These are phyloP conservation scores for Cercocebus atys DNA, from an alignment of 2,113 vertebrate genomes.

Conservation along the genomic window DNA sequence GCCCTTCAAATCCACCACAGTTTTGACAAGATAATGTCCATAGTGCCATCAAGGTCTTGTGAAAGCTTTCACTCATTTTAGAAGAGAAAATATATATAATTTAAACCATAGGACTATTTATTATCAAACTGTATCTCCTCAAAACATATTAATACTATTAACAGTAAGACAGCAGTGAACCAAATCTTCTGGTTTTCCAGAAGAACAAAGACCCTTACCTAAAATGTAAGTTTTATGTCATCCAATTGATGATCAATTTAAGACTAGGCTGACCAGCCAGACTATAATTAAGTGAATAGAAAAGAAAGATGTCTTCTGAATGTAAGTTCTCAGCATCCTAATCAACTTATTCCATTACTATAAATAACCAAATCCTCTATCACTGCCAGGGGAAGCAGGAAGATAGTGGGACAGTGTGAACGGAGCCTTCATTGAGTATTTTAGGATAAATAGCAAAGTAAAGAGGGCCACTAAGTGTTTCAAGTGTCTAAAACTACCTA, in stretches of 20 bases:
- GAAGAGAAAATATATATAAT: neutral
- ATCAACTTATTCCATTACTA: constrained; percentile 9
- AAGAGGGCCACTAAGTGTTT: neutral
- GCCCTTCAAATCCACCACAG: neutral
- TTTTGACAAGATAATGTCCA: neutral
- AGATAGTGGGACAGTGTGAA: neutral
- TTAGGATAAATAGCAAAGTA: neutral
- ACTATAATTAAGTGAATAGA: constrained; percentile 25
- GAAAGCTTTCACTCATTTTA: constrained; percentile 43
- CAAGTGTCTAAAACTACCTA: neutral
- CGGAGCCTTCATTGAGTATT: neutral
- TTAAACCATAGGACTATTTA: neutral
- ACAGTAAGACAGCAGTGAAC: neutral
- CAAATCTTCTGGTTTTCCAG: neutral
- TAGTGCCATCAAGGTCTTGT: neutral
- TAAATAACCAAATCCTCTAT: constrained; percentile 28
- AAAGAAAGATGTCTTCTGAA: constrained; percentile 39
- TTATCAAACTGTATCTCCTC: neutral
- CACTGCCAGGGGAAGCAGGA: neutral
- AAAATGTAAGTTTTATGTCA: constrained; percentile 52
- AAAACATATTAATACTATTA: neutral
- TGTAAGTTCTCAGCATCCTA: neutral
- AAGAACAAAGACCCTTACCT: neutral
- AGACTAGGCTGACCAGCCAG: constrained; percentile 36
- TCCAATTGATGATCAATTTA: constrained; percentile 54